Percentiles rank a stretch among this genome's conserved stretches.
Evolutionary conservation across 64 coral and sea anemone genomes (phyloP).

Genomic region (Porites australiensis): DNA sequence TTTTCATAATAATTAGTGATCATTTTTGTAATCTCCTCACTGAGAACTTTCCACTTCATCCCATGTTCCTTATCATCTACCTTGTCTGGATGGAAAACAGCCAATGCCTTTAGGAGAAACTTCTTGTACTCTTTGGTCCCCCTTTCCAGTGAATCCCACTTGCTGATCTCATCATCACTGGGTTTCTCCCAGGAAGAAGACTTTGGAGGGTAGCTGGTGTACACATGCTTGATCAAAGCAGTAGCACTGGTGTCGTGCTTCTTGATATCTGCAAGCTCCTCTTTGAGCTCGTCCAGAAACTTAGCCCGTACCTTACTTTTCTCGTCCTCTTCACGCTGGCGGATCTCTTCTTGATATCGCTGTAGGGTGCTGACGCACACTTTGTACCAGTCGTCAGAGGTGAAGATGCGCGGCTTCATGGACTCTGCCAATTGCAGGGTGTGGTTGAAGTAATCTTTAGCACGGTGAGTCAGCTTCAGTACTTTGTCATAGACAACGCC

Average conservation of each 20-base stretch:
- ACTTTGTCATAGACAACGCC: slow-evolving; percentile 79
- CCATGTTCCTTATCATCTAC: slow-evolving; percentile 53
- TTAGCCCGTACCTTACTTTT: slow-evolving; percentile 32
- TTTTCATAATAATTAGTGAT: slow-evolving; percentile 47
- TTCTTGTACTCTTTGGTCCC: slow-evolving; percentile 26
- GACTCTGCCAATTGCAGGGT: slow-evolving; percentile 75
- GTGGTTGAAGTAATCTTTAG: slow-evolving; percentile 74
- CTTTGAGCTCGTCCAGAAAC: slow-evolving; percentile 29
- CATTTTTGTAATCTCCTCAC: slow-evolving; percentile 55
- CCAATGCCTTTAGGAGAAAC: neutral
- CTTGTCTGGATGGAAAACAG: slow-evolving; percentile 44
- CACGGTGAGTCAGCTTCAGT: slow-evolving; percentile 45
- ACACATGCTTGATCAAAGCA: slow-evolving; percentile 15
- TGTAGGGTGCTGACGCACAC: slow-evolving; percentile 53
- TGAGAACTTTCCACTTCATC: slow-evolving; percentile 39
- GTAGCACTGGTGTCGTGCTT: neutral
- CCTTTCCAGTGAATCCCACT: slow-evolving; percentile 7
- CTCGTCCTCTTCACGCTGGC: slow-evolving; percentile 56
- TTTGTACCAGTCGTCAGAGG: slow-evolving; percentile 68
- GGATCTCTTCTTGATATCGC: slow-evolving; percentile 63
- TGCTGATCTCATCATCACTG: neutral
- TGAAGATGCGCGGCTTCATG: slow-evolving; percentile 79
- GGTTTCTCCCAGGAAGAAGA: slow-evolving; percentile 18
- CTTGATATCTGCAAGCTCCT: slow-evolving; percentile 13
- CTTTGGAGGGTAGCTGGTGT: slow-evolving; percentile 3